These are phyloP conservation scores for Loris lydekkerianus DNA, from an alignment of 2,797 vertebrate species.

Conservation along the genomic window DNA sequence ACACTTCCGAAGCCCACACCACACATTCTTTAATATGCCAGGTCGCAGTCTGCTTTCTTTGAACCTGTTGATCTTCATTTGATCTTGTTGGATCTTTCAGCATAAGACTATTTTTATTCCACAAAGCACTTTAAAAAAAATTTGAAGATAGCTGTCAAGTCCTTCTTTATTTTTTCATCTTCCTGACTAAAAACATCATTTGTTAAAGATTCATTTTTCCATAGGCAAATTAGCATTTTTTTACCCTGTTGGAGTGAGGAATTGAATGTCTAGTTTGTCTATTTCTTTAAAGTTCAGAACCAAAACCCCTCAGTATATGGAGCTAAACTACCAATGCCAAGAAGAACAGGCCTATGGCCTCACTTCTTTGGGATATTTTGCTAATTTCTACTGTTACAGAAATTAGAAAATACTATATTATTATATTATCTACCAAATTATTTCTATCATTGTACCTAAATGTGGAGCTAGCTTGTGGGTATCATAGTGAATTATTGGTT, in stretches of 20 bases:
- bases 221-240: neutral
- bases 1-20: neutral
- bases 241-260: neutral
- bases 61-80: neutral
- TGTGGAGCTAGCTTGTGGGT: neutral
- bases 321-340: neutral
- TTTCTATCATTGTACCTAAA: constrained; percentile 29
- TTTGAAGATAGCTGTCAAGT: constrained; percentile 1
- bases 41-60: neutral
- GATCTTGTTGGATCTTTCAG: neutral
- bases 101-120: constrained; percentile 14
- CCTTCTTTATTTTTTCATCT: constrained; percentile 17
- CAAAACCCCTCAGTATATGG: neutral
- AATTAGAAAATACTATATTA: neutral
- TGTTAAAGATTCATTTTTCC: neutral
- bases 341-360: neutral
- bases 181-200: neutral
- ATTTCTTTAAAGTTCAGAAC: constrained; percentile 27
- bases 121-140: neutral
- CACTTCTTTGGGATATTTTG: neutral
- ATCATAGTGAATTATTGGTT: neutral
- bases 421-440: neutral
- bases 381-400: neutral
- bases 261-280: neutral
- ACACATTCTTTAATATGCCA: neutral